Conservation (phyloP, 2,113 vertebrate species). For the Chloebia gouldiae region DNA sequence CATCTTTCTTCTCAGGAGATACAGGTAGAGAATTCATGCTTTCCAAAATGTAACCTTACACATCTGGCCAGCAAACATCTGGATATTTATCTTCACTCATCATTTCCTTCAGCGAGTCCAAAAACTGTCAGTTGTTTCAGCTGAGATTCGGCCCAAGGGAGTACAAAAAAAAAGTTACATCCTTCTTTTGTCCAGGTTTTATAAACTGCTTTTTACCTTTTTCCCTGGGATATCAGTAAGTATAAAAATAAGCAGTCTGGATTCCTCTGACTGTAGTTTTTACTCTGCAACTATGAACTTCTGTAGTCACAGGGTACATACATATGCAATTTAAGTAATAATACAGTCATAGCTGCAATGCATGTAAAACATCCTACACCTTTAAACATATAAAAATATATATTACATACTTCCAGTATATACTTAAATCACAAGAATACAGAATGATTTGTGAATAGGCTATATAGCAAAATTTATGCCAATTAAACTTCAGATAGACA, state of each 20-base stretch:
- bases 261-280: constrained; percentile 50
- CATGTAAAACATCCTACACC: background rate
- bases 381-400: background rate
- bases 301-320: background rate
- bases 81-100: constrained; percentile 83
- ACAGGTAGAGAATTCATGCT: constrained; percentile 70
- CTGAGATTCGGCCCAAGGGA: constrained; percentile 71
- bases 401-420: background rate
- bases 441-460: background rate
- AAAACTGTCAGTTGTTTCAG: constrained; percentile 81
- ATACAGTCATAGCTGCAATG: background rate
- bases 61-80: constrained; percentile 84
- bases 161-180: constrained; percentile 74
- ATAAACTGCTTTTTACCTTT: constrained; percentile 74
- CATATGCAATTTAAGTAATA: constrained; percentile 26
- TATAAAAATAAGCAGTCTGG: constrained; percentile 74
- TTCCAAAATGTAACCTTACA: constrained; percentile 75
- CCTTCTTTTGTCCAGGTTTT: constrained; percentile 74
- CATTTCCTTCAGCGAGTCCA: constrained; percentile 81
- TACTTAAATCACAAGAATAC: background rate
- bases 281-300: background rate
- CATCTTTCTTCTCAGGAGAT: constrained; percentile 69
- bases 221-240: constrained; percentile 68
- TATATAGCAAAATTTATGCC: background rate
- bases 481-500: background rate